Base-by-base conservation (phyloP, 2,797 vertebrate genomes). In the Sus cebifrons region DNA sequence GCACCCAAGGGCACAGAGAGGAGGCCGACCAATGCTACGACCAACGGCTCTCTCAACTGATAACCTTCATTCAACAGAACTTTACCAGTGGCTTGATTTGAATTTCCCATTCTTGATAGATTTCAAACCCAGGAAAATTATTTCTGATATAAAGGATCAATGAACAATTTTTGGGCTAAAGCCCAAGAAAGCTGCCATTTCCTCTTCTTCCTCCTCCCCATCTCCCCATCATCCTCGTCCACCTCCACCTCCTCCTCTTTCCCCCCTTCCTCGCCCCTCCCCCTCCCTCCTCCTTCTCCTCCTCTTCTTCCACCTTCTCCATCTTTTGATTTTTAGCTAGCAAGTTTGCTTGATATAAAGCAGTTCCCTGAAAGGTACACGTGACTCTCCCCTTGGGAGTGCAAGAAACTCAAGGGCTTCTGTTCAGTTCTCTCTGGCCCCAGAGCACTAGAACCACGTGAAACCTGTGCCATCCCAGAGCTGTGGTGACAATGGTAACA, bases 91-190 rank as follows among this genome's bases (percentile, higher is more conserved):
- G 65, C 73, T 98, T 92, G 14, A 54, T 58, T 85, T 95, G 49
- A 83, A 93, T 97, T 98, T 96, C 90, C 90, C 58, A 73, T 79
- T 92, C 87, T 92, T 84, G 74, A 75, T 54, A 77, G 56, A 79
- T 81, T 88, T 97, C 95, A 94, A 96, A 95, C n/a, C 10, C 77
- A 91, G 77, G 95, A 32, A 56, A 17, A 97, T 97, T 95, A 91
- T 87, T 90, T 93, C 83, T 91, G 74, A 96, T 79, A 70, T 58
- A 74, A 97, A 75, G 74, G 85, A 95, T 11, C 40, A 95, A 94
- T 96, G 95, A 89, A 1, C 4, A n/a, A 44, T 86, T 95, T 29
- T 25, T 94, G 1, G 73, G n/a, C 62, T 0, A 1, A 78, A 14
- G 96, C 81, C 89, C 94, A 71, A 32, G 74, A 92, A 78, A 89